phyloP scores from a whole-genome alignment of 2,888 invertebrate species.

The Conchocele bisecta region DNA sequence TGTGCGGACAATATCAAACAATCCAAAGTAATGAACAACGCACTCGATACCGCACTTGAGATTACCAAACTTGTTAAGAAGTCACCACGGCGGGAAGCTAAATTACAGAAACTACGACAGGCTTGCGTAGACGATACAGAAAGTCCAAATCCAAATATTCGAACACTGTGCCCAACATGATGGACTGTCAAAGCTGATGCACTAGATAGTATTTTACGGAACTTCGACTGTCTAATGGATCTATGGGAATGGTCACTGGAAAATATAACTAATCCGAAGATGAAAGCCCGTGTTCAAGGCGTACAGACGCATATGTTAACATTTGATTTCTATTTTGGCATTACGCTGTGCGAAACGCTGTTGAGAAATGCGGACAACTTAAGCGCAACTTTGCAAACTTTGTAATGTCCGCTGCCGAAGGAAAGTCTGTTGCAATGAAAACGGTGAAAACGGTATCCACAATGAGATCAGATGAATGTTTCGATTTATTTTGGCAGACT shows the following conservation, averaged over 20 bases:
- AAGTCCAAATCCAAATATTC: conserved; percentile 8
- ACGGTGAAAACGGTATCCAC: neutral
- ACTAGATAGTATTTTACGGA: conserved; percentile 15
- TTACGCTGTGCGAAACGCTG: neutral
- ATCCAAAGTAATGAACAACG: conserved; percentile 21
- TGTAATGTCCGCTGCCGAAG: conserved; percentile 42
- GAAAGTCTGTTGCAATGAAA: conserved; percentile 11
- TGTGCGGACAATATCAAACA: conserved; percentile 22
- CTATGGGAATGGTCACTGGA: conserved; percentile 16
- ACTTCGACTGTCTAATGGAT: conserved; percentile 8
- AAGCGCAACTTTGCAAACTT: conserved; percentile 16
- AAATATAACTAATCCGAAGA: conserved; percentile 3
- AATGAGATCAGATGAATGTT: conserved; percentile 21
- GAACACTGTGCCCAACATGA: conserved; percentile 42
- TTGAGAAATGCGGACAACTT: conserved; percentile 15
- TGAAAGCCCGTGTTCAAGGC: conserved; percentile 1
- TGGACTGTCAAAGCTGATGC: conserved; percentile 47
- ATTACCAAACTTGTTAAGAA: conserved; percentile 51
- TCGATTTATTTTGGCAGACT: conserved; percentile 20
- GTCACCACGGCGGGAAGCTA: conserved; percentile 44
- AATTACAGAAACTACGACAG: conserved; percentile 38
- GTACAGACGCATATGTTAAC: conserved; percentile 6
- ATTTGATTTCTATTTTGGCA: conserved; percentile 17
- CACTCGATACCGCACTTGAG: conserved; percentile 37
- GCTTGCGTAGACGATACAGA: conserved; percentile 7